phyloP scores from a whole-genome alignment of 2,888 invertebrate genomes.

The Aphrophora alni region DNA sequence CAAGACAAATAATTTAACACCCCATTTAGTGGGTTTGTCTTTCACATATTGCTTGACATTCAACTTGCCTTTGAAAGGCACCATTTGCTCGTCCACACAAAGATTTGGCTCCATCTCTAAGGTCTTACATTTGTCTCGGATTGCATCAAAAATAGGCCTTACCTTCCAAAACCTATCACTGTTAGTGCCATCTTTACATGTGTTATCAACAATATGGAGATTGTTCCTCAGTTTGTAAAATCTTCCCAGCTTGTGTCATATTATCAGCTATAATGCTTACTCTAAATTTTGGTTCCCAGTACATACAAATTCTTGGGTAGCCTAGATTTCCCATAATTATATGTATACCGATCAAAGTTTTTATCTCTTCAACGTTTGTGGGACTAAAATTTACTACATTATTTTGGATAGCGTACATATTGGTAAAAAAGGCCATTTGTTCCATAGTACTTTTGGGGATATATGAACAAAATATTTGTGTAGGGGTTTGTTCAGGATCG shows the following conservation, averaged over 20 bases:
- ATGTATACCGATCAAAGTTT: background rate
- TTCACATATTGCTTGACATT: conserved; percentile 48
- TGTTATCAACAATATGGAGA: conserved; percentile 44
- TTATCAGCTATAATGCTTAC: conserved; percentile 28
- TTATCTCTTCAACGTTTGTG: conserved; percentile 9
- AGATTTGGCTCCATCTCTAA: conserved; percentile 17
- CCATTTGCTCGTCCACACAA: conserved; percentile 42
- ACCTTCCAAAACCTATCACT: conserved; percentile 37
- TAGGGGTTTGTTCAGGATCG: no score
- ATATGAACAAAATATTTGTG: no score
- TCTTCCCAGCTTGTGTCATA: conserved; percentile 43
- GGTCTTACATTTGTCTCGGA: conserved; percentile 16
- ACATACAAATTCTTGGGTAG: conserved; percentile 23
- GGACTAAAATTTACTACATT: no score
- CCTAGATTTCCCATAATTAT: conserved; percentile 25
- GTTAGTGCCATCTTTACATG: background rate
- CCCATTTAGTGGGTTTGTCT: conserved; percentile 48
- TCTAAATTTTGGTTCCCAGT: conserved; percentile 19
- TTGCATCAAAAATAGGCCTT: conserved; percentile 30
- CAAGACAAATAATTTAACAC: conserved; percentile 47
- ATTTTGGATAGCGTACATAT: no score
- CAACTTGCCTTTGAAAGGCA: conserved; percentile 50
- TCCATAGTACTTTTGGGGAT: no score
- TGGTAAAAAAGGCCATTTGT: no score
- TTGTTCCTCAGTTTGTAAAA: conserved; percentile 43